A percentile compares a stretch with the other conserved stretches of the same genome.
These are phyloP conservation scores for Lasius fuliginosus DNA, from an alignment of 2,888 invertebrate species.

Conservation along the genomic window DNA sequence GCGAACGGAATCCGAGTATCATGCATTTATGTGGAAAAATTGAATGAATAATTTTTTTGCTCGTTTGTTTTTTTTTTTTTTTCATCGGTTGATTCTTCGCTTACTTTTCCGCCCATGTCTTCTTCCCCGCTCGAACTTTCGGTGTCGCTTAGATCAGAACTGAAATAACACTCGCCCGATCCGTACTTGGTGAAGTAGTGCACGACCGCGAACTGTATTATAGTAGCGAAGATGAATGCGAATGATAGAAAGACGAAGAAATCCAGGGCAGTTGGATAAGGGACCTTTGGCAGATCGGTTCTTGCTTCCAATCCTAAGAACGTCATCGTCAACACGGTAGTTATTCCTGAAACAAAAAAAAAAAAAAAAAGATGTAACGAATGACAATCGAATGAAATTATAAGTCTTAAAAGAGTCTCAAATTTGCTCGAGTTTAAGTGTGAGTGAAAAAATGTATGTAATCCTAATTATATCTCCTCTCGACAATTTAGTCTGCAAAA, in stretches of 20 bases:
- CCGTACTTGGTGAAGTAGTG: slow-evolving; percentile 95
- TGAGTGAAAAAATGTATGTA: not conserved
- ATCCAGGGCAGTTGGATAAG: slow-evolving; percentile 95
- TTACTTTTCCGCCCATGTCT: slow-evolving; percentile 68
- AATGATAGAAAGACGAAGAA: slow-evolving; percentile 94
- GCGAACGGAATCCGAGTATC: not conserved
- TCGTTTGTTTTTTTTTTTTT: slow-evolving; percentile 32
- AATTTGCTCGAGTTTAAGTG: not conserved
- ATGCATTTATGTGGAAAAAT: not conserved
- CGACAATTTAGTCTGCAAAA: not conserved
- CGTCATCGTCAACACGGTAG: slow-evolving; percentile 95
- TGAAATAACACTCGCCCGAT: slow-evolving; percentile 92
- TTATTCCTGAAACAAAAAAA: slow-evolving; percentile 89
- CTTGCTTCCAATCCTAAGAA: slow-evolving; percentile 93
- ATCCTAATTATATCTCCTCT: not conserved
- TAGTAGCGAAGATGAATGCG: slow-evolving; percentile 93
- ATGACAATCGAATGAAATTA: not conserved
- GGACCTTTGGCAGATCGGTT: slow-evolving; percentile 94
- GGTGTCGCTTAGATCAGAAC: slow-evolving; percentile 88
- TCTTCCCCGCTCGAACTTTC: slow-evolving; percentile 88
- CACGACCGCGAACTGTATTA: slow-evolving; percentile 94
- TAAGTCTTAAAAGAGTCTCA: not conserved
- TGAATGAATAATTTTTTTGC: not conserved
- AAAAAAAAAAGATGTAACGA: slow-evolving; percentile 22
- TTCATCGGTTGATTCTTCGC: slow-evolving; percentile 73